Conservation (phyloP, 2,113 vertebrate genomes). For the Onychostoma macrolepis region DNA sequence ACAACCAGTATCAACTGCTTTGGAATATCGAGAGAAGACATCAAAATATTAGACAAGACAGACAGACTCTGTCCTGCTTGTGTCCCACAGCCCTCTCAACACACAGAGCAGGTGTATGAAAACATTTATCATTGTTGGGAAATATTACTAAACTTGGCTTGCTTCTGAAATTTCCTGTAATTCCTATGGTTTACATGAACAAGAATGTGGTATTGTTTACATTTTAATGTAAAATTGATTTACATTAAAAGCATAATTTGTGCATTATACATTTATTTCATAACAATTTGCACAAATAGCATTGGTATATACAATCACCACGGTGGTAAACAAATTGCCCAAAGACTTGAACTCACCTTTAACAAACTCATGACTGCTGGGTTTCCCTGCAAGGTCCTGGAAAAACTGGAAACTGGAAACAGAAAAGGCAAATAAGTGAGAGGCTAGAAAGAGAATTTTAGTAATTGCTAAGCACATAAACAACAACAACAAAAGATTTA, state of each 20-base stretch:
- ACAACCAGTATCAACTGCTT: not conserved
- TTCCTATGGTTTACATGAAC: not conserved
- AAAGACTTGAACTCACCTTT: conserved; percentile 82
- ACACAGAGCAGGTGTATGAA: not conserved
- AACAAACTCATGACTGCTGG: conserved; percentile 80
- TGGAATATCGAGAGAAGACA: not conserved
- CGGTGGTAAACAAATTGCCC: not conserved
- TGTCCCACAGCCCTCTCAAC: not conserved
- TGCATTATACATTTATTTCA: not conserved
- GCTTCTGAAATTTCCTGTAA: not conserved
- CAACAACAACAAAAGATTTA: not conserved
- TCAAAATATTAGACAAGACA: not conserved
- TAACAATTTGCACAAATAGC: not conserved
- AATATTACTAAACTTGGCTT: not conserved
- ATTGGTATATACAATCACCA: not conserved
- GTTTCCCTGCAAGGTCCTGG: conserved; percentile 88
- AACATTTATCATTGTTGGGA: not conserved
- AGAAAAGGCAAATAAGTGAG: conserved; percentile 2
- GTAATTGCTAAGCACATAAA: not conserved
- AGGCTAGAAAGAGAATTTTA: not conserved
- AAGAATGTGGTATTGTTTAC: not conserved
- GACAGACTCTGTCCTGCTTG: not conserved
- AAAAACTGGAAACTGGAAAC: conserved; percentile 81
- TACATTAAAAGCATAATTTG: not conserved
- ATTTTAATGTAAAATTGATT: not conserved